Evolutionary conservation across 2,113 vertebrate species (phyloP), one percentile per base, ranked within the genome.

Genomic region (Carassius carassius): DNA sequence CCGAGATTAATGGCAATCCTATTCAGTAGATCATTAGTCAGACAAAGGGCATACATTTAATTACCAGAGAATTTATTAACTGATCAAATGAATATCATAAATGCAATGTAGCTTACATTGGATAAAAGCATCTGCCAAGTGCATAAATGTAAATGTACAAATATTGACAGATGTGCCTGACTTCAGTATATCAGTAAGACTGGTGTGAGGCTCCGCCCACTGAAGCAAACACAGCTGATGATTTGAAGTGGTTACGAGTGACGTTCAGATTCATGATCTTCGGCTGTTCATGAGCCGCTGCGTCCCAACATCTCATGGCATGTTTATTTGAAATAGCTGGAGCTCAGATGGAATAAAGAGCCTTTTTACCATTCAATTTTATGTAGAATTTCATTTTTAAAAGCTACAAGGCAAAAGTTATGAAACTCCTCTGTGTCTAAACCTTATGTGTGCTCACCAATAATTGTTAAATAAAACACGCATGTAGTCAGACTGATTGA

Each of bases 201-300:
- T 16, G 72, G 19, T 1, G 8, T 9, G 7, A 44, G 9, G 41
- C 41, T 44, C 41, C 7, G 1, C 41, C 41, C 41, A 67, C 29
- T 60, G 58, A 81, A 75, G 21, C 58, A 62, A 74, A 86, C 49
- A 86, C 58, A 75, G 80, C n/a, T n/a, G 63, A 54, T 14, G n/a
- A 25, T 82, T n/a, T 86, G 85, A 86, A 86, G 85, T 86, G 73
- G 47, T 62, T 81, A n/a, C 21, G 81, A 58, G 29, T 78, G 74
- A 76, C 49, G 5, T 44, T 82, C 62, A 70, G 32, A 83, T 69
- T 86, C 72, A 82, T 41, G 60, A 73, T 35, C 56, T 47, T 67
- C 85, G 73, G 25, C 80, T 73, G 81, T 78, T 79, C 78, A 72
- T 78, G 51, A 37, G 63, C 63, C n/a, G 12, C 44, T 32, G 21